phyloP scores from a whole-genome alignment of 2,888 invertebrate species.

The Sesia bembeciformis region DNA sequence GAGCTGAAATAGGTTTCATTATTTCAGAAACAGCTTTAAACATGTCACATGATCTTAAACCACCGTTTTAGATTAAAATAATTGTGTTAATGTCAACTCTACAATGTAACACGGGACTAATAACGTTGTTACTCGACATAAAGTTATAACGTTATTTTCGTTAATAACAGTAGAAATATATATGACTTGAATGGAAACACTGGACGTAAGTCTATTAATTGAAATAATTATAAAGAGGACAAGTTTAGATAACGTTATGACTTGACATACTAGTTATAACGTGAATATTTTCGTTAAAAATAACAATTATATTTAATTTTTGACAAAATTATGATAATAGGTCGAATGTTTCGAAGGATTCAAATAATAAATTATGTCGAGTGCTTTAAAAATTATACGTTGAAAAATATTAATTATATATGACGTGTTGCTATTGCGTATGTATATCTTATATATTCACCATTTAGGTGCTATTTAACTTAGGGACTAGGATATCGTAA shows the following conservation, averaged over 20 bases:
- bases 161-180: no score
- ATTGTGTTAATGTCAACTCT: slow-evolving; percentile 11
- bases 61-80: slow-evolving; percentile 42
- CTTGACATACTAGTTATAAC: no score
- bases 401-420: slow-evolving; percentile 22
- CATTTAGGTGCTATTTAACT: slow-evolving; percentile 59
- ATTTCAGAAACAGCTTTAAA: slow-evolving; percentile 48
- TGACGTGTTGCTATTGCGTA: slow-evolving; percentile 30
- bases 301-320: no score
- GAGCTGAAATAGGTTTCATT: neutral
- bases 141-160: no score
- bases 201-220: no score
- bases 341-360: no score
- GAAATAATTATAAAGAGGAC: no score
- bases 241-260: no score
- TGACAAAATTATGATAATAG: no score
- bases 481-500: slow-evolving; percentile 34
- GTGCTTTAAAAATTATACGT: slow-evolving; percentile 7
- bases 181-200: no score
- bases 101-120: slow-evolving; percentile 51
- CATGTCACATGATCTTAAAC: slow-evolving; percentile 61
- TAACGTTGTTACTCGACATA: slow-evolving; percentile 16
- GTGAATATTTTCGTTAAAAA: no score
- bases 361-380: slow-evolving; percentile 1
- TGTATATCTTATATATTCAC: slow-evolving; percentile 22